Percentiles rank a stretch among this genome's conserved stretches.
Evolutionary conservation across 1,140 invertebrate species (phyloP).

Genomic region (Drosophila lowei): DNA sequence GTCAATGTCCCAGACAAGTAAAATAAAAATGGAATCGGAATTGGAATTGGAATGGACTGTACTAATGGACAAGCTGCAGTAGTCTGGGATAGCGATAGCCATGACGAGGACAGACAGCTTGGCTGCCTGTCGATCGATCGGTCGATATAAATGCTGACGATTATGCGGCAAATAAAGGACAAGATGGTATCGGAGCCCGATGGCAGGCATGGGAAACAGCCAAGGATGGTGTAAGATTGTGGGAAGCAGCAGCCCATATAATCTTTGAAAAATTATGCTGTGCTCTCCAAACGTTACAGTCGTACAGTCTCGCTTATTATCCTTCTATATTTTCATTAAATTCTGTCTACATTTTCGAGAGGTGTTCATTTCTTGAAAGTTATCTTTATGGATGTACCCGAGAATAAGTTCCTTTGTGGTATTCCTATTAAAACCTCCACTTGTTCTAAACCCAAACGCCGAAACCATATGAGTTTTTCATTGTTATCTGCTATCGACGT

Average conservation of each 20-base stretch:
- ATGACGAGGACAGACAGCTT: neutral
- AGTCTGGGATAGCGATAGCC: slow-evolving; percentile 4
- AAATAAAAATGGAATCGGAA: slow-evolving; percentile 1
- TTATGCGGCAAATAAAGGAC: slow-evolving; percentile 9
- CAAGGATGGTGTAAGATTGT: no score
- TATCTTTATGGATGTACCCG: no score
- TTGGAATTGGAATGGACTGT: slow-evolving; percentile 8
- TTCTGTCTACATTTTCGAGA: no score
- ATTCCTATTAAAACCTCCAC: slow-evolving; percentile 26
- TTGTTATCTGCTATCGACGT: slow-evolving; percentile 37
- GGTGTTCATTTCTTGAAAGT: slow-evolving; percentile 15
- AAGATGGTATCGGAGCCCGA: neutral
- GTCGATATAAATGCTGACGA: slow-evolving; percentile 2
- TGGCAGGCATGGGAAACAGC: neutral
- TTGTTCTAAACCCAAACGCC: slow-evolving; percentile 14
- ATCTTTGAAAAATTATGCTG: no score
- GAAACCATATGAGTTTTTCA: slow-evolving; percentile 35
- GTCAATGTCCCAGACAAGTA: slow-evolving; percentile 24
- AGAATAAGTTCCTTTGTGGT: slow-evolving; percentile 9
- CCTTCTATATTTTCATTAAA: no score
- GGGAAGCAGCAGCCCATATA: no score
- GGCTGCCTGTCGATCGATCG: slow-evolving; percentile 6
- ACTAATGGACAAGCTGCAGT: slow-evolving; percentile 8
- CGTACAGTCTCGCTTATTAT: no score
- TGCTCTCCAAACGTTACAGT: no score